Evolutionary conservation across 2,888 invertebrate species (phyloP).

Genomic region (Eurytoma adleriae): DNA sequence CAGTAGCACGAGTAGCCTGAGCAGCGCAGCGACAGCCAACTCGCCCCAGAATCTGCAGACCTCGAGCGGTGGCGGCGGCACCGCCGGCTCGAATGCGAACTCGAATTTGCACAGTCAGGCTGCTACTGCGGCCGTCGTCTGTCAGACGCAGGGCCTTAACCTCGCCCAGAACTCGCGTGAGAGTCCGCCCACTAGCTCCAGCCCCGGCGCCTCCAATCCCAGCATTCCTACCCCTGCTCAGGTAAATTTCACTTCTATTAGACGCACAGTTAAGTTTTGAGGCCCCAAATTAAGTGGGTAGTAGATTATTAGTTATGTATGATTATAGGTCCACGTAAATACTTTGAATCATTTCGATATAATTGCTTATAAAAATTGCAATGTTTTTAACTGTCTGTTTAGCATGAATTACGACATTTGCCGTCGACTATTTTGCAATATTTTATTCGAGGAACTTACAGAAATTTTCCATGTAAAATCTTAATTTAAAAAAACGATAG

Average conservation of each 20-base stretch:
- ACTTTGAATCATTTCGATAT: no score
- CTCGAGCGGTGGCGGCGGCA: constrained; percentile 60
- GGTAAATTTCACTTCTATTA: constrained; percentile 59
- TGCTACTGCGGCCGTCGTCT: constrained; percentile 72
- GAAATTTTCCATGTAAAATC: no score
- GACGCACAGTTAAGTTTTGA: no score
- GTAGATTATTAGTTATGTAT: no score
- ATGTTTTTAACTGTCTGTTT: no score
- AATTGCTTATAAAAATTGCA: no score
- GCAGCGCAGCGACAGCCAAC: constrained; percentile 77
- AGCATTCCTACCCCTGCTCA: constrained; percentile 73
- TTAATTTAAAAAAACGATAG: no score
- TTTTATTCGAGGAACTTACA: no score
- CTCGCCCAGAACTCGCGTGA: constrained; percentile 72
- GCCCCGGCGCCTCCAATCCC: constrained; percentile 70
- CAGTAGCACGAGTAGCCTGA: constrained; percentile 77
- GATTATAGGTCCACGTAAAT: no score
- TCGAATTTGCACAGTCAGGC: constrained; percentile 68
- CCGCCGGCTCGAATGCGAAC: constrained; percentile 56
- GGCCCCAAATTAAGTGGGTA: no score
- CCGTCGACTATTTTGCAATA: no score
- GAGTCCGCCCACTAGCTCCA: constrained; percentile 73
- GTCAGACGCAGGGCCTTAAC: constrained; percentile 73
- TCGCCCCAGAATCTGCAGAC: constrained; percentile 74
- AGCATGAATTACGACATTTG: no score